Evolutionary conservation across 53 echinoderm and acorn worm genomes (phyloP).

Genomic region (Glandiceps talaboti): DNA sequence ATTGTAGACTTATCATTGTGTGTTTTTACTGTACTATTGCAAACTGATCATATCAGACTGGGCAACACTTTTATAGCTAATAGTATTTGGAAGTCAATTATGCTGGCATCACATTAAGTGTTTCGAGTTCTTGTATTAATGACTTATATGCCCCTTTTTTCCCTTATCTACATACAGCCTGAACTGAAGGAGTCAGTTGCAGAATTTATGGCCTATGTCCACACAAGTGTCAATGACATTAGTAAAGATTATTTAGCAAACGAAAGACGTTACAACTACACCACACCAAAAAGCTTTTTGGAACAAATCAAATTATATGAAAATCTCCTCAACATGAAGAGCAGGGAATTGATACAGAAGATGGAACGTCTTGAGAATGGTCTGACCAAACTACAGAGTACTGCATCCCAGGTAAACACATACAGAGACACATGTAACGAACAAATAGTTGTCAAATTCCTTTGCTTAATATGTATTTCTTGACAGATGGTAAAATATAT

Average conservation of each 20-base stretch:
- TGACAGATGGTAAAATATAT: too few relatives aligned
- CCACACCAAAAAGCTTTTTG: slow-evolving; percentile 97
- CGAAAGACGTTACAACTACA: slow-evolving; percentile 95
- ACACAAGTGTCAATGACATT: slow-evolving; percentile 87
- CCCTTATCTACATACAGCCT: slow-evolving; percentile 17
- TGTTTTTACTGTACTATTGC: too few relatives aligned
- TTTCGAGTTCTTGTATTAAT: too few relatives aligned
- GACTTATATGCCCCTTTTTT: too few relatives aligned
- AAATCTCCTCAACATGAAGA: slow-evolving; percentile 68
- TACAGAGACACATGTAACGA: too few relatives aligned
- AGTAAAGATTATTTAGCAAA: slow-evolving; percentile 77
- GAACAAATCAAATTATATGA: slow-evolving; percentile 97
- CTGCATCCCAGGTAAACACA: slow-evolving; percentile 80
- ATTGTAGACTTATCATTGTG: not conserved
- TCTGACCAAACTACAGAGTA: slow-evolving; percentile 96
- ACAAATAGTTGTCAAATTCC: too few relatives aligned
- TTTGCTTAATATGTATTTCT: too few relatives aligned
- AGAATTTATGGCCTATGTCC: slow-evolving; percentile 93
- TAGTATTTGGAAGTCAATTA: too few relatives aligned
- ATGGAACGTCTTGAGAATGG: slow-evolving; percentile 97
- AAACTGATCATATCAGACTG: too few relatives aligned
- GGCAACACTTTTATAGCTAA: too few relatives aligned
- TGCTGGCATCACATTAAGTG: too few relatives aligned
- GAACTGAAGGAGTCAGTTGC: slow-evolving; percentile 72
- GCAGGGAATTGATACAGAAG: slow-evolving; percentile 69